Evolutionary conservation across 2,888 invertebrate genomes (phyloP), one percentile per base, ranked within the genome.

Genomic region (Pandemis cinnamomeana): DNA sequence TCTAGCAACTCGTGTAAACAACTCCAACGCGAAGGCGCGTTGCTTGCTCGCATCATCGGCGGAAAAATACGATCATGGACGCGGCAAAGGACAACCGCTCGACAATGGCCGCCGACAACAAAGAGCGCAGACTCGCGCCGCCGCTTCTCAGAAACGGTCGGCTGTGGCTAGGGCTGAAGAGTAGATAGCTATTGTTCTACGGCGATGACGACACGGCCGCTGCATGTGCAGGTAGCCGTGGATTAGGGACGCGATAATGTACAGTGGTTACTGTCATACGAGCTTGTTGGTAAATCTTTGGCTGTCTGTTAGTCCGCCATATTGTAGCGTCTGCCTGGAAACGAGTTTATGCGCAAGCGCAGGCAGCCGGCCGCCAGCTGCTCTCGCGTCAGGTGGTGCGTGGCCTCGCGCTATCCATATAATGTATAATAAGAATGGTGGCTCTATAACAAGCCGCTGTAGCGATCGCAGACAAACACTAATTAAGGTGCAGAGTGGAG

Each of bases 281-380:
- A 67, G 71, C 71, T 64, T 72, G 41, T 73, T 75, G 70, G 70
- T 75, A 67, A 68, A 71, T 67, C 63, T 69, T 55, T 73, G 79
- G 75, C 71, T 80, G 80, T 55, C 76, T 80, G 87, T 87, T 88
- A 86, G 85, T 81, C 89, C 82, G 90, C 89, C 90, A 90, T 91
- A 86, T 90, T 89, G 89, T 83, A 87, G 84, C 86, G 89, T 88
- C 85, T 91, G 89, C 86, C 89, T 89, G 82, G 84, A 92, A 93
- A 93, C 93, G 82, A 90, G 93, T 93, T 93, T 81, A 86, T 86
- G 86, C 86, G 86, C 89, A 88, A 84, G 86, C 88, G 87, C 87
- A 87, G 85, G 82, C 88, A 87, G 87, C 90, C 91, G 91, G 89
- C 89, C 84, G 91, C 87, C 92, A 92, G 91, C 92, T 92, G 92